Percentiles rank a stretch among this genome's conserved stretches.
These are phyloP conservation scores for Subacronicta megacephala DNA, from an alignment of 2,888 invertebrate genomes.

Conservation along the genomic window DNA sequence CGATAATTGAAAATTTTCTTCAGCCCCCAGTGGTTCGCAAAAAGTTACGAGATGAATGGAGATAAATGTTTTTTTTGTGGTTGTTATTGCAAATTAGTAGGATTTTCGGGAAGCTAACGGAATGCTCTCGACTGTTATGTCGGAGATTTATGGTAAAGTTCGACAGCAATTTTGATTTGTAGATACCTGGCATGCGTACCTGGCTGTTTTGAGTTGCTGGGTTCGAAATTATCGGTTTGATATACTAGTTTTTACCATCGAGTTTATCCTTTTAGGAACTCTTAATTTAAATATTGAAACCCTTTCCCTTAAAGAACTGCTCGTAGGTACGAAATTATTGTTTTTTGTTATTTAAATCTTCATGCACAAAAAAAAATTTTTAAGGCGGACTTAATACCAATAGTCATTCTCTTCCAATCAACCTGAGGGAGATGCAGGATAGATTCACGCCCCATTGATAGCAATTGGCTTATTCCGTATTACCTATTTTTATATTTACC, in stretches of 20 bases:
- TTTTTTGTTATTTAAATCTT: too few species aligned
- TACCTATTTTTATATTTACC: too few species aligned
- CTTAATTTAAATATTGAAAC: too few species aligned
- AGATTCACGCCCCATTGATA: too few species aligned
- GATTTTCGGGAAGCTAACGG: constrained; percentile 44
- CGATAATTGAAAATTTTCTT: constrained; percentile 80
- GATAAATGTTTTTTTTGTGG: constrained; percentile 63
- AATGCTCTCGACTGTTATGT: constrained; percentile 38
- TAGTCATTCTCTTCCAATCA: too few species aligned
- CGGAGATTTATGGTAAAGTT: constrained; percentile 43
- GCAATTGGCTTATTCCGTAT: too few species aligned
- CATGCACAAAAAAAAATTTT: too few species aligned
- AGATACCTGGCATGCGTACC: constrained; percentile 27
- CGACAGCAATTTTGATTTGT: constrained; percentile 39
- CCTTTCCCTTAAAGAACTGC: too few species aligned
- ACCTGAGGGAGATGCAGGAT: too few species aligned
- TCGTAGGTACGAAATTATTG: too few species aligned
- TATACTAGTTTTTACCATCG: neutral
- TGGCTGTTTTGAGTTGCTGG: constrained; percentile 15
- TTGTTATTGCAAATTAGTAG: constrained; percentile 59
- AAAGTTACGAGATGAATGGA: constrained; percentile 60
- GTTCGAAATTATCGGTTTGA: constrained; percentile 10
- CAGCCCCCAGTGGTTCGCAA: constrained; percentile 62
- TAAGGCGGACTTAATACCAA: too few species aligned
- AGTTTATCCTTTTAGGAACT: too few species aligned